phyloP scores from a whole-genome alignment of 2,797 vertebrate genomes.

The Eulemur albifrons region DNA sequence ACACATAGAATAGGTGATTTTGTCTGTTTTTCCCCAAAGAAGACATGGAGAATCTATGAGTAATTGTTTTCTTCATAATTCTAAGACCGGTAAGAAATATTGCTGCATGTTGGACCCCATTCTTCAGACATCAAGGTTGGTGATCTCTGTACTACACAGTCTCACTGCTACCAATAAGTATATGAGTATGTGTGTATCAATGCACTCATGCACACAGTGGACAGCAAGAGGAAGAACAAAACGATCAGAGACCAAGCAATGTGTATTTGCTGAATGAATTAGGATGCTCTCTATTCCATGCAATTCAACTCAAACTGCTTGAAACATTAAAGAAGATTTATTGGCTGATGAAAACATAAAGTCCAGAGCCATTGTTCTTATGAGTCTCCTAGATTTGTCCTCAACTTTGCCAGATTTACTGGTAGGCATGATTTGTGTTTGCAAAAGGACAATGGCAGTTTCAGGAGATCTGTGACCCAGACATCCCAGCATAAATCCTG shows the following conservation, averaged over 20 bases:
- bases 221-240: not conserved
- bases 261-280: not conserved
- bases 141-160: accelerated
- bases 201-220: too few species aligned
- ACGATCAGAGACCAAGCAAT: not conserved
- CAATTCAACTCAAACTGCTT: not conserved
- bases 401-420: not conserved
- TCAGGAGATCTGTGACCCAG: not conserved
- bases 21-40: not conserved
- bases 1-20: too few species aligned
- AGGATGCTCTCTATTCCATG: not conserved
- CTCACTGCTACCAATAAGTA: accelerated
- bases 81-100: not conserved
- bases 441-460: not conserved
- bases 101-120: accelerated
- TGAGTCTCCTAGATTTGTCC: not conserved
- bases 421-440: not conserved
- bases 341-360: not conserved
- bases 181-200: not conserved
- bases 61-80: not conserved
- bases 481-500: not conserved
- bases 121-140: not conserved
- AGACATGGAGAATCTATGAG: not conserved
- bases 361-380: too few species aligned
- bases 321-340: not conserved